Evolutionary conservation across 2,888 invertebrate genomes (phyloP).

Genomic region (Bellardia bayeri): DNA sequence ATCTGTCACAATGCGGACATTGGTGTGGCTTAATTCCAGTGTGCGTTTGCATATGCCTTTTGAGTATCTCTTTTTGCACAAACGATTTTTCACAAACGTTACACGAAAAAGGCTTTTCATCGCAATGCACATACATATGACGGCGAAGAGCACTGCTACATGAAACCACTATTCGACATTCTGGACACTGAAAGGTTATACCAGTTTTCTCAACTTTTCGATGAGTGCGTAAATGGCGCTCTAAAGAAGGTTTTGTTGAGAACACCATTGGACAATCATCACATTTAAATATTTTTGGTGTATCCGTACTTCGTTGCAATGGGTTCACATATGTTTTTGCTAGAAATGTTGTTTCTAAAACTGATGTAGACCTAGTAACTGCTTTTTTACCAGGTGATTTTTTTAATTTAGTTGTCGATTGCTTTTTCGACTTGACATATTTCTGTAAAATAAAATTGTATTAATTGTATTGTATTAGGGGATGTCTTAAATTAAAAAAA

Average conservation of each 20-base stretch:
- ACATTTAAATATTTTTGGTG: slow-evolving; percentile 86
- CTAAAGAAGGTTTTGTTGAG: slow-evolving; percentile 86
- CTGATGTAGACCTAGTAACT: slow-evolving; percentile 35
- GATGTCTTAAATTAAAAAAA: not conserved
- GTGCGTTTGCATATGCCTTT: slow-evolving; percentile 87
- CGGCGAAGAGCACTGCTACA: slow-evolving; percentile 87
- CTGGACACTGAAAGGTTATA: slow-evolving; percentile 85
- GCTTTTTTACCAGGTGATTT: slow-evolving; percentile 13
- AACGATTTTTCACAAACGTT: slow-evolving; percentile 87
- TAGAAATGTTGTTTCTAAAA: slow-evolving; percentile 76
- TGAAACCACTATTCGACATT: slow-evolving; percentile 89
- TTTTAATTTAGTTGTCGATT: slow-evolving; percentile 19
- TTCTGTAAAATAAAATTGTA: slow-evolving; percentile 19
- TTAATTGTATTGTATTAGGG: not conserved
- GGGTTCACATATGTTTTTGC: slow-evolving; percentile 70
- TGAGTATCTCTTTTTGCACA: slow-evolving; percentile 89
- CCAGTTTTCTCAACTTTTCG: slow-evolving; percentile 86
- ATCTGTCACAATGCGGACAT: slow-evolving; percentile 88
- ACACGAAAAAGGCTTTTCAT: slow-evolving; percentile 85
- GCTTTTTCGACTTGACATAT: slow-evolving; percentile 17
- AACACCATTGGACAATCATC: slow-evolving; percentile 87
- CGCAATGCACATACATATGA: slow-evolving; percentile 89
- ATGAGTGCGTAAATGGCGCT: slow-evolving; percentile 87
- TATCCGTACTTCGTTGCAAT: slow-evolving; percentile 76
- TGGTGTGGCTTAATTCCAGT: slow-evolving; percentile 87